Evolutionary conservation across 2,888 invertebrate genomes (phyloP).

Genomic region (Acleris holmiana): DNA sequence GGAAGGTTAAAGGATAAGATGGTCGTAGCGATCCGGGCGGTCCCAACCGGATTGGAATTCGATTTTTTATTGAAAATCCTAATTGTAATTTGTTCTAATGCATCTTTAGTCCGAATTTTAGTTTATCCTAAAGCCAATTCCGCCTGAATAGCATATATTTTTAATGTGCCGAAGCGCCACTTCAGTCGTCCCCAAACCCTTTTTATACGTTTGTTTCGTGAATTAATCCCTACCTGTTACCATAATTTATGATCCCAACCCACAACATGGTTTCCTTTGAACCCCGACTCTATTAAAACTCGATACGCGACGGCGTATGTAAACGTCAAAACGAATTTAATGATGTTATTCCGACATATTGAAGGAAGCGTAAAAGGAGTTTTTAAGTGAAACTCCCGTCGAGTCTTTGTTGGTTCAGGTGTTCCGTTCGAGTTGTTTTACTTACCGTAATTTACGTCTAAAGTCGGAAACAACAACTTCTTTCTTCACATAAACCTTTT

Average conservation of each 20-base stretch:
- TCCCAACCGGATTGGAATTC: too few relatives aligned
- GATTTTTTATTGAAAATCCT: too few relatives aligned
- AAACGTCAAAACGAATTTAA: conserved; percentile 18
- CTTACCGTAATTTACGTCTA: conserved; percentile 5
- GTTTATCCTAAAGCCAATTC: too few relatives aligned
- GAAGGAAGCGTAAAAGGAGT: conserved; percentile 18
- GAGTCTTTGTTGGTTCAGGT: conserved; percentile 17
- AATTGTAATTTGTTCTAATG: too few relatives aligned
- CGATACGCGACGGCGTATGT: conserved; percentile 3
- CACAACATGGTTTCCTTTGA: conserved; percentile 13
- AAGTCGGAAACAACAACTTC: conserved; percentile 5
- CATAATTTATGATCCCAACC: background rate
- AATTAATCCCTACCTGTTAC: background rate
- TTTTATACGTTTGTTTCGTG: too few relatives aligned
- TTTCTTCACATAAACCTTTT: background rate
- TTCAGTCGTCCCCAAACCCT: too few relatives aligned
- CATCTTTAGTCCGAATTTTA: too few relatives aligned
- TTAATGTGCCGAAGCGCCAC: too few relatives aligned
- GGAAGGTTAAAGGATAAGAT: too few relatives aligned
- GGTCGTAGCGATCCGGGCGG: too few relatives aligned
- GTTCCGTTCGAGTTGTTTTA: conserved; percentile 6
- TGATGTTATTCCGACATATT: conserved; percentile 21
- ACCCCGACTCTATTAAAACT: background rate
- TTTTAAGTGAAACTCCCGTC: conserved; percentile 4
- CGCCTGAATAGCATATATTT: too few relatives aligned